Conservation (phyloP, 1,140 invertebrate species). For the Pseudomyrmex flavicornis region DNA sequence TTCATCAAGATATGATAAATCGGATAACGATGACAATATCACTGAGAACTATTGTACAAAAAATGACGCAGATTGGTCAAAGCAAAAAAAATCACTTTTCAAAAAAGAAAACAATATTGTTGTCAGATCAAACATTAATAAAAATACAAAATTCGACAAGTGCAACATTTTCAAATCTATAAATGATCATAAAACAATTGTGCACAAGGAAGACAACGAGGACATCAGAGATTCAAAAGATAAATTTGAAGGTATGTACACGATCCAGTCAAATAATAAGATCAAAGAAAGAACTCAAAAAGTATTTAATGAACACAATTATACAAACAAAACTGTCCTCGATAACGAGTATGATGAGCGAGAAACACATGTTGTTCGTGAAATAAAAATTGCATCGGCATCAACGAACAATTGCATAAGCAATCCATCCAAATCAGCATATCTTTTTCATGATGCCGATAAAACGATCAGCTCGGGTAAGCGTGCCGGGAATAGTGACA, state of each 20-base stretch:
- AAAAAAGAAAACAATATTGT: neutral
- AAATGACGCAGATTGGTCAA: neutral
- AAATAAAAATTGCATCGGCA: slow-evolving; percentile 12
- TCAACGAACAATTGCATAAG: slow-evolving; percentile 5
- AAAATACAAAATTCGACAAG: neutral
- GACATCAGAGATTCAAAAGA: neutral
- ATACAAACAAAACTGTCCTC: neutral
- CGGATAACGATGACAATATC: neutral
- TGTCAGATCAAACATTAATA: neutral
- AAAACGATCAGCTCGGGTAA: slow-evolving; percentile 30
- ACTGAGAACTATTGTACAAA: neutral
- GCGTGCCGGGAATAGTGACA: neutral
- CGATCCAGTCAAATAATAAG: neutral
- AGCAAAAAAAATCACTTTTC: slow-evolving; percentile 9
- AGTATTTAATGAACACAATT: neutral
- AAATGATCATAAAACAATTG: slow-evolving; percentile 5
- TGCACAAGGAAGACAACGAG: neutral
- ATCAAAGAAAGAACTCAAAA: neutral
- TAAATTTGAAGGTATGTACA: neutral
- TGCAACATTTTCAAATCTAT: neutral
- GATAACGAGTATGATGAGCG: neutral
- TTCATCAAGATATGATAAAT: neutral
- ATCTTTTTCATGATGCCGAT: neutral
- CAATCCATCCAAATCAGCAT: slow-evolving; percentile 17
- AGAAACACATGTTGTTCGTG: neutral